These are phyloP conservation scores for Arge pagana DNA, from an alignment of 2,888 invertebrate species.

Conservation along the genomic window DNA sequence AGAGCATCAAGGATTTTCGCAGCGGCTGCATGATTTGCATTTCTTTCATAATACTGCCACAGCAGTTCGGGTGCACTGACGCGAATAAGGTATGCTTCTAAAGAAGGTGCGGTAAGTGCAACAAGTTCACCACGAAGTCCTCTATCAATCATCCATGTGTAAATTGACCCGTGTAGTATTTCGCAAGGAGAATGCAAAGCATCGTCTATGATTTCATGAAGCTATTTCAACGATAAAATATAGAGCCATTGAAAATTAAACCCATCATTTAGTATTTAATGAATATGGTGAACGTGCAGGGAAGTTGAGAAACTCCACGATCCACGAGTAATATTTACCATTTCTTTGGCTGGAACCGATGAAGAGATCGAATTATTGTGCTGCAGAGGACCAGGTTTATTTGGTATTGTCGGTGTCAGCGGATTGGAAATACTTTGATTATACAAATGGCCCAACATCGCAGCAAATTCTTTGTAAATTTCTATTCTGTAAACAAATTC, in stretches of 20 bases:
- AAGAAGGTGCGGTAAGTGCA: slow-evolving; percentile 68
- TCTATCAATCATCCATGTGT: slow-evolving; percentile 89
- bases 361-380: slow-evolving; percentile 38
- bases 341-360: slow-evolving; percentile 49
- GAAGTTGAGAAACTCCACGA: neutral
- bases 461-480: slow-evolving; percentile 85
- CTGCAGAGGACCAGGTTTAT: slow-evolving; percentile 53
- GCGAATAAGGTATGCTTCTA: slow-evolving; percentile 75
- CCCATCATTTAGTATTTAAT: slow-evolving; percentile 16
- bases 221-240: slow-evolving; percentile 59
- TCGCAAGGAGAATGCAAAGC: slow-evolving; percentile 79
- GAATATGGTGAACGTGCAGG: too few relatives aligned
- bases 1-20: slow-evolving; percentile 88
- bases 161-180: slow-evolving; percentile 86
- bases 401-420: slow-evolving; percentile 55
- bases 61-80: slow-evolving; percentile 63
- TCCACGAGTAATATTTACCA: slow-evolving; percentile 37
- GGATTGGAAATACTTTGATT: slow-evolving; percentile 63
- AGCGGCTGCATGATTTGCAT: slow-evolving; percentile 88
- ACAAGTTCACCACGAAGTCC: slow-evolving; percentile 74
- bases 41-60: slow-evolving; percentile 96
- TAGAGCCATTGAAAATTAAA: neutral
- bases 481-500: slow-evolving; percentile 71
- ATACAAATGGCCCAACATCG: slow-evolving; percentile 74
- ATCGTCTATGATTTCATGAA: slow-evolving; percentile 68